Evolutionary conservation across 1,140 invertebrate genomes (phyloP), one percentile per base, ranked within the genome.

Genomic region (Helicoverpa zea): DNA sequence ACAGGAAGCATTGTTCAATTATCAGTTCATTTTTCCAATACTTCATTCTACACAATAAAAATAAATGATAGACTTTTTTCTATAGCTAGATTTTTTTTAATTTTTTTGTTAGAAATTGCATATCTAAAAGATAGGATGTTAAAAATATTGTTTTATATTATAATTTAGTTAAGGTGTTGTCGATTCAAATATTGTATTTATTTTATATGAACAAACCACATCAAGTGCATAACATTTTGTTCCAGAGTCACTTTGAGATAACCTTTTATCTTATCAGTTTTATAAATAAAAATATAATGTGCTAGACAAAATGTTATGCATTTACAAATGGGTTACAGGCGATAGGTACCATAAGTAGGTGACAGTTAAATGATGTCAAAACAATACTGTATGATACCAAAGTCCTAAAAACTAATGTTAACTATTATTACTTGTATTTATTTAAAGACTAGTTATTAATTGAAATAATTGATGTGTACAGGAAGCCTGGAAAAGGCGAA

Each of bases 401-500:
- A 43, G 3, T 29, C 11, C 11, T 49, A 68, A 18, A 68, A 23
- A 51, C 1, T 12, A 66, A 68, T 68, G 64, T 68, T 2, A 68
- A 49, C 43, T 16, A 68, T 2, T 12, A 49, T 9, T 12, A 4
- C n/a, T 5, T 43, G 7, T n/a, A 11, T 18, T 63, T 11, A 16
- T 5, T 3, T 4, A 18, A n/a, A 72, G 10, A 30, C 47, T 9
- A 52, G 5, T 43, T 74, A 56, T n/a, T 75, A 75, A 79, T 77
- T 49, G 18, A 3, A 18, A 16, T 73, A 73, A 66, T 87, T 87
- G 76, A 79, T 86, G 66, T 89, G 80, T 97, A 83, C 96, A 98
- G 97, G 96, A 93, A 97, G 97, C 92, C 94, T 98, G 92, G 95
- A 96, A 87, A 97, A 96, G 86, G 95, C 98, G 87, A 97, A 97